Evolutionary conservation across 2,888 invertebrate species (phyloP).

Genomic region (Rhabditoides inermis): DNA sequence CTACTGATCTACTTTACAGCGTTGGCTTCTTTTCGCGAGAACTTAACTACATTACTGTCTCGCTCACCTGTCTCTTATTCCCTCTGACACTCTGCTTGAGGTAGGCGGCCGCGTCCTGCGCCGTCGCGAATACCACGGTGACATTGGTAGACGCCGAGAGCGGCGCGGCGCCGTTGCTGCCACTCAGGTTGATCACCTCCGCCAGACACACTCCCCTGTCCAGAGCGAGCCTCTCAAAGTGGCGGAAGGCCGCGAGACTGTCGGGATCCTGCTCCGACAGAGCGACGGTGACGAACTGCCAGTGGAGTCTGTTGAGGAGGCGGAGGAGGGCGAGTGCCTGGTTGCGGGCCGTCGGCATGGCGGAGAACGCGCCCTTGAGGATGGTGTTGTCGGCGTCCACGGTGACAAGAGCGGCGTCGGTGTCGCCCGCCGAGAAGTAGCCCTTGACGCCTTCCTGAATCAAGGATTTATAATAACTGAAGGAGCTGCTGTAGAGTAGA

Average conservation of each 20-base stretch:
- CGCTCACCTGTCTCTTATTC: too few species aligned
- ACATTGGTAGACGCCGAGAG: slow-evolving; percentile 38
- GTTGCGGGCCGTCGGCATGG: slow-evolving; percentile 32
- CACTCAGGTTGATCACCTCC: slow-evolving; percentile 21
- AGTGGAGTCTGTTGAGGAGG: slow-evolving; percentile 35
- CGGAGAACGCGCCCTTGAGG: slow-evolving; percentile 20
- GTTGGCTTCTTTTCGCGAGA: too few species aligned
- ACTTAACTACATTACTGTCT: too few species aligned
- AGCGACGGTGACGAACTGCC: slow-evolving; percentile 45
- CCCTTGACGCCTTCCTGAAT: slow-evolving; percentile 28
- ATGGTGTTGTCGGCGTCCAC: slow-evolving; percentile 28
- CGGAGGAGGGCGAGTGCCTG: slow-evolving; percentile 39
- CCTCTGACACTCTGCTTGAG: slow-evolving; percentile 15
- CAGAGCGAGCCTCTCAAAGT: slow-evolving; percentile 36
- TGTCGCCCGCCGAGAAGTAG: slow-evolving; percentile 38
- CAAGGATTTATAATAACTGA: too few species aligned
- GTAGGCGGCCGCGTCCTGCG: slow-evolving; percentile 26
- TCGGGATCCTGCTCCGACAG: slow-evolving; percentile 36
- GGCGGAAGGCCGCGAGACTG: slow-evolving; percentile 34
- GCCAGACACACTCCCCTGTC: slow-evolving; percentile 43
- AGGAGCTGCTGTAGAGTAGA: too few species aligned
- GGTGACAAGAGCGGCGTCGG: slow-evolving; percentile 34
- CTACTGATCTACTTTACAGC: too few species aligned
- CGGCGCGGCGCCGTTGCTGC: slow-evolving; percentile 4
- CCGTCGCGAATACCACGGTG: slow-evolving; percentile 36